These are phyloP conservation scores for Pyrrhia umbra DNA, from an alignment of 2,888 invertebrate genomes.

Conservation along the genomic window DNA sequence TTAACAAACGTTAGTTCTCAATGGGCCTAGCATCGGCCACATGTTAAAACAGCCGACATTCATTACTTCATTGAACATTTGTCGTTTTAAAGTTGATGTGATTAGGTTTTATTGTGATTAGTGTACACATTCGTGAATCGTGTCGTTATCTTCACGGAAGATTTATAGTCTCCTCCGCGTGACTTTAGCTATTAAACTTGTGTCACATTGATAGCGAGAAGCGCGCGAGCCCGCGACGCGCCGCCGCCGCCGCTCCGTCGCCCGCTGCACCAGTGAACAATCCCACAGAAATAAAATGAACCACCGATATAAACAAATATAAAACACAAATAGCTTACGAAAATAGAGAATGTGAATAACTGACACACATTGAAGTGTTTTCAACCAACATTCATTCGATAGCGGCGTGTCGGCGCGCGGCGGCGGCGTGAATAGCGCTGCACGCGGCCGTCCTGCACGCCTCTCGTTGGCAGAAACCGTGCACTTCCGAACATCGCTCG, in stretches of 20 bases:
- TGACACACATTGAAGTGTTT: slow-evolving; percentile 77
- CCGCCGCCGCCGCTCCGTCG: slow-evolving; percentile 3
- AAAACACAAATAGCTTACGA: slow-evolving; percentile 76
- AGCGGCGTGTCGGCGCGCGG: slow-evolving; percentile 34
- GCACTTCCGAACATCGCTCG: slow-evolving; percentile 43
- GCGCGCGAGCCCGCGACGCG: not conserved
- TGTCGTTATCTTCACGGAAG: slow-evolving; percentile 67
- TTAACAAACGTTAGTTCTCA: slow-evolving; percentile 31
- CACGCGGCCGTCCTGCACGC: slow-evolving; percentile 22
- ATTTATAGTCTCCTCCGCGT: slow-evolving; percentile 69
- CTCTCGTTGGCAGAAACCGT: slow-evolving; percentile 23
- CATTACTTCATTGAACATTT: slow-evolving; percentile 45
- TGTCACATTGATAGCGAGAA: slow-evolving; percentile 62
- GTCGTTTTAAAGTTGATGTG: slow-evolving; percentile 48
- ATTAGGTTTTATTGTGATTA: slow-evolving; percentile 55
- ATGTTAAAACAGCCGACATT: slow-evolving; percentile 21
- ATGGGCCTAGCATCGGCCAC: slow-evolving; percentile 3
- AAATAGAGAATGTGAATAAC: slow-evolving; percentile 79
- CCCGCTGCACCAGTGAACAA: slow-evolving; percentile 47
- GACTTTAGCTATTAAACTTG: slow-evolving; percentile 70
- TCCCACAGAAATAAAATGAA: slow-evolving; percentile 64
- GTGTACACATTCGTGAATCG: slow-evolving; percentile 50
- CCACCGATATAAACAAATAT: slow-evolving; percentile 73
- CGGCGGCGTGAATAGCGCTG: slow-evolving; percentile 5
- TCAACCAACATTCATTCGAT: slow-evolving; percentile 70